Conservation (phyloP, 35 echinoderm and acorn worm species). For the Ptychodera flava region DNA sequence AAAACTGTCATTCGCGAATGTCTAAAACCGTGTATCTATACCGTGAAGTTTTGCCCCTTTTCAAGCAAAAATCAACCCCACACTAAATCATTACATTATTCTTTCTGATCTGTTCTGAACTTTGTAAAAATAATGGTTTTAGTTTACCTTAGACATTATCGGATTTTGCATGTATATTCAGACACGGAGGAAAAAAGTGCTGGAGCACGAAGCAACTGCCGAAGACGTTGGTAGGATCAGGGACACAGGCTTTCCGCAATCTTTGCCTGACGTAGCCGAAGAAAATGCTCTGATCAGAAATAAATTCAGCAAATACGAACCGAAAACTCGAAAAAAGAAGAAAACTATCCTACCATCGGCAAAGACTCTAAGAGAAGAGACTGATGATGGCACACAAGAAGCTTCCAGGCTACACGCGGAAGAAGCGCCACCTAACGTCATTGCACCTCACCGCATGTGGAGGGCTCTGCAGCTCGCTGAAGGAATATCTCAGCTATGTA, state of each 20-base stretch:
- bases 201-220: background rate
- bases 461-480: conserved; percentile 46
- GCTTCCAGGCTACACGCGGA: background rate
- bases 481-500: conserved; percentile 21
- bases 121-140: too few species aligned
- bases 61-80: too few species aligned
- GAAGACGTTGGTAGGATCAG: background rate
- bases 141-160: too few species aligned
- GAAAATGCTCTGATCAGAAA: background rate
- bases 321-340: background rate
- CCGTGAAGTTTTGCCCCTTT: too few species aligned
- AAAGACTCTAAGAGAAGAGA: background rate
- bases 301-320: background rate
- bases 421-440: conserved; percentile 5
- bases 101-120: too few species aligned
- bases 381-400: background rate
- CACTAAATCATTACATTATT: too few species aligned
- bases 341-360: background rate
- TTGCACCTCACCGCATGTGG: conserved; percentile 70
- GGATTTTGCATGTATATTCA: too few species aligned
- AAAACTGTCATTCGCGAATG: too few species aligned
- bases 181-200: background rate
- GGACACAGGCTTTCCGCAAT: background rate
- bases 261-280: background rate
- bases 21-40: too few species aligned